Evolutionary conservation across 2,888 invertebrate genomes (phyloP).

Genomic region (Sarcophaga carnaria): DNA sequence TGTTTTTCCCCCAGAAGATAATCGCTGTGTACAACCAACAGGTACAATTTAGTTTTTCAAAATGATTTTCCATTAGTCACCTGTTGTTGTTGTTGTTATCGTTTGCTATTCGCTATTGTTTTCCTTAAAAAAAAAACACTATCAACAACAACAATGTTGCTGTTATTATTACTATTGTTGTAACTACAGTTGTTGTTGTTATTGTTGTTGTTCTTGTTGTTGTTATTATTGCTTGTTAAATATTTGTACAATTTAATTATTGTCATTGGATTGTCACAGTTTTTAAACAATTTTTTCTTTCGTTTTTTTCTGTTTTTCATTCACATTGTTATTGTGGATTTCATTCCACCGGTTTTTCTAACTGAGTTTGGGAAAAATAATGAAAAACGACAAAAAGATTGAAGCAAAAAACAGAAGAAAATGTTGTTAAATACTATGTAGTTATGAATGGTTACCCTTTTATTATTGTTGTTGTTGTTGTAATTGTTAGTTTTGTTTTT

Average conservation of each 20-base stretch:
- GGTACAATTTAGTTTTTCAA: conserved; percentile 41
- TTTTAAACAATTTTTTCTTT: conserved; percentile 3
- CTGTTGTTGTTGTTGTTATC: conserved; percentile 57
- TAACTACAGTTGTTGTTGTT: conserved; percentile 36
- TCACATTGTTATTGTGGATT: conserved; percentile 9
- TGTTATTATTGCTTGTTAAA: conserved; percentile 68
- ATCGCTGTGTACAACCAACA: conserved; percentile 36
- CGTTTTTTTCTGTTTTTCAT: conserved; percentile 25
- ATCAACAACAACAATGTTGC: background rate
- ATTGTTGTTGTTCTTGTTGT: conserved; percentile 40
- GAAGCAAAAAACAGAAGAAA: too few species aligned
- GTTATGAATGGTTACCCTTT: conserved; percentile 41
- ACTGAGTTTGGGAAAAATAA: conserved; percentile 34
- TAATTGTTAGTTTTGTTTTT: conserved; percentile 13
- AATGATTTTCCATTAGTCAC: conserved; percentile 65
- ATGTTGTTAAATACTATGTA: conserved; percentile 34
- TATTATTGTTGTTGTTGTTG: background rate
- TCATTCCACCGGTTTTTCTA: conserved; percentile 27
- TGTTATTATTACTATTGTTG: conserved; percentile 18
- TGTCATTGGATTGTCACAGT: conserved; percentile 63
- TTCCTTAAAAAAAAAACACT: background rate
- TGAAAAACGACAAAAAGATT: conserved; percentile 39
- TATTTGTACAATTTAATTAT: conserved; percentile 73
- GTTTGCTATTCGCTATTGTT: background rate
- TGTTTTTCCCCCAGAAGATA: background rate